Evolutionary conservation across 2,113 vertebrate genomes (phyloP), one percentile per base, ranked within the genome.

Genomic region (Microcebus tavaratra): DNA sequence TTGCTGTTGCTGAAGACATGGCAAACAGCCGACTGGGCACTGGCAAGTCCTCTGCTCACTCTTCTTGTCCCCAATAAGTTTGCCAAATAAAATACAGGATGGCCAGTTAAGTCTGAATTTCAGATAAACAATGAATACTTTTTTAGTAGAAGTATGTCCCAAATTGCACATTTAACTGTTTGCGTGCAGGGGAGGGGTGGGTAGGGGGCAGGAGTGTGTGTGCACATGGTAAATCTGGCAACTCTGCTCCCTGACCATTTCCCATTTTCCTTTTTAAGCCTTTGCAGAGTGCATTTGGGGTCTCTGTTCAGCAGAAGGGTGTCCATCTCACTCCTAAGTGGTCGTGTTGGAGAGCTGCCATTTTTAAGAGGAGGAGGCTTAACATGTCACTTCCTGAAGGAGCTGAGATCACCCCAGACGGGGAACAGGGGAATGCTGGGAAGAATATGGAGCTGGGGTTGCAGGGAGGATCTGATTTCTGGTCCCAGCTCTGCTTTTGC

Each of bases 51-150:
- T 63, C 50, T 45, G 63, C 80, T 85, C 48, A 72, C 61, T 61
- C 53, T 48, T 86, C 65, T 92, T 53, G 63, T 87, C 50, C 50
- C 45, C 29, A 57, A 6, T 4, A 87, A 63, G 68, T 72, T 94
- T 96, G 79, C 97, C 95, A 96, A 94, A 84, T 91, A 59, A 96
- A 96, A 91, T 59, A 61, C 23, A 78, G 72, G 67, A 61, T 89
- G 55, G n/a, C 45, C 75, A 95, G 65, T 79, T 81, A 80, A 89
- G 88, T 80, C 25, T 91, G 65, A 83, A 68, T 96, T 95, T 95
- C 57, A 76, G 82, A 92, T 95, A 91, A 95, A 95, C 73, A 86
- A 73, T 5, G 23, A 93, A 78, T 65, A 76, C 29, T 94, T 91
- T 89, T 90, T 88, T 6, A 82, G 42, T 55, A 57, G 63, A 89